Evolutionary conservation across 2,888 invertebrate species (phyloP), one percentile per base, ranked within the genome.

Genomic region (Tetranychus truncatus): DNA sequence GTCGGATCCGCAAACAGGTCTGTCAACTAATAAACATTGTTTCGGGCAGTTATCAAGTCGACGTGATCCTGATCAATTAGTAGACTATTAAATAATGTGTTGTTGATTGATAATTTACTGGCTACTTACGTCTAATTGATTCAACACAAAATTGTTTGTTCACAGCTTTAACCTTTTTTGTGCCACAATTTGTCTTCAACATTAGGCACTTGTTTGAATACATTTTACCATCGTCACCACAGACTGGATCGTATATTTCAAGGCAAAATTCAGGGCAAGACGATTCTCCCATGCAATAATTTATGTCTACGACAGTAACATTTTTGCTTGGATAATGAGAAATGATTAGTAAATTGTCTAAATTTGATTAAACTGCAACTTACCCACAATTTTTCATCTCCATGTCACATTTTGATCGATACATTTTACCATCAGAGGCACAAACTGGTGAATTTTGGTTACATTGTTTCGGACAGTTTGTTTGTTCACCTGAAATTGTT

Each of bases 171-270:
- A 55, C 55, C 15, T 7, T 15, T 7, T 15, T 9, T 3, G 0
- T 55, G 67, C 74, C 74, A 65, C 76, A 75, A 69, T 77, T 76
- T 8, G 74, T 73, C 55, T 77, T 78, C 15, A 78, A 78, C 77
- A 79, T 77, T 7, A 78, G 73, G 72, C 79, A 79, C 8, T 78
- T 74, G 69, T 79, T 79, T n/a, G 77, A 76, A 71, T 79, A 79
- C n/a, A 79, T 69, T 24, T 73, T 76, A 24, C 74, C 75, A 73
- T 77, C 77, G 18, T 77, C 74, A 66, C 44, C 78, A 71, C 79
- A 79, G 1, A 79, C 79, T 0, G 79, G 78, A 71, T 79, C 79
- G 34, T 76, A 77, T 24, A 79, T 74, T 55, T 79, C 77, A n/a
- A 79, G 72, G 20, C 79, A 79, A 9, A 76, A 74, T 9, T 74